Base-by-base conservation (phyloP, 2,797 vertebrate genomes). In the Gastrophryne carolinensis region DNA sequence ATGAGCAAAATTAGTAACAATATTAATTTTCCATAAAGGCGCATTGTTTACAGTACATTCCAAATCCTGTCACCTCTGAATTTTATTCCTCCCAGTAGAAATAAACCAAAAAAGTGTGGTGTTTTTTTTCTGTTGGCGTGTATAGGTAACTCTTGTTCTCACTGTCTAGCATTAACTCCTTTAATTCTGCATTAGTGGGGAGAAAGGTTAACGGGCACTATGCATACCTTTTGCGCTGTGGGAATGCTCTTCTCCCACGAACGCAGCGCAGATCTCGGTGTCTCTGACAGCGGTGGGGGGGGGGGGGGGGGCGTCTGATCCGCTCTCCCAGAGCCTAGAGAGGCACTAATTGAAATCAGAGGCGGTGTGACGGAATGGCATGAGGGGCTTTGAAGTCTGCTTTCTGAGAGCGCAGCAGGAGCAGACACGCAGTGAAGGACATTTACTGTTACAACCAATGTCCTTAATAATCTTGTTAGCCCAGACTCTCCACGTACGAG, bases 401-500 rank as follows among this genome's bases (percentile, higher is more conserved):
- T 89, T 87, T 93, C 92, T 93, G 87, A 92, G 92, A 92, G 90
- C 92, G 88, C 91, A 93, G 93, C 92, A 87, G 92, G 91, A 91
- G 85, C 91, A 93, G 89, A 91, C 90, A 93, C 90, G 92, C 92
- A 93, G 91, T 95, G 94, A 98, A 97, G 94, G 95, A 93, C 95
- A 91, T 94, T 92, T 79, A 67, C 94, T 93, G 95, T 97, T 96
- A 94, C 93, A 95, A 95, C 92, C 92, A 94, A 97, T 95, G 95
- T 96, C 94, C 94, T 96, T 93, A 94, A 96, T 98, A 97, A 97
- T 96, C 94, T 94, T 94, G 88, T 98, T 97, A 97, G 92, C 91
- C 91, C 86, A 87, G 92, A 91, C 92, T 89, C 90, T 89, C 90
- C 92, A 91, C 89, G 91, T 93, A 93, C 78, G 90, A 95, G 94